Percentiles rank a stretch among this genome's conserved stretches.
phyloP scores from a whole-genome alignment of 2,888 invertebrate species.

The Cephus sareptanus region DNA sequence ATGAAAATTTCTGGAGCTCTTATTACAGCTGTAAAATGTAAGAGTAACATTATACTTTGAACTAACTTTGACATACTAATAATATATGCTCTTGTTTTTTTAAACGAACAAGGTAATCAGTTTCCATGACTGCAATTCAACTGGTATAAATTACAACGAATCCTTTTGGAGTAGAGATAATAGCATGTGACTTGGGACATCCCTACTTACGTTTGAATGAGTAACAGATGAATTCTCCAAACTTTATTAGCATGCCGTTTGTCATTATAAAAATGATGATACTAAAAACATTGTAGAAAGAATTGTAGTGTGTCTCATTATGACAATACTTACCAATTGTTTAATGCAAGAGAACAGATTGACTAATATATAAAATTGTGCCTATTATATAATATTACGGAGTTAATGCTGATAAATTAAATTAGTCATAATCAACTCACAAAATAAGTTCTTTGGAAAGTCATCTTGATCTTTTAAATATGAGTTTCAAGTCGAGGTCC shows the following conservation, averaged over 20 bases:
- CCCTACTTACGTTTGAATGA: not conserved
- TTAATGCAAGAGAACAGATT: not conserved
- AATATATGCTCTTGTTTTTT: not conserved
- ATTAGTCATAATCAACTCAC: not conserved
- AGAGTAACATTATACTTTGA: not conserved
- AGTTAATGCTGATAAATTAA: not conserved
- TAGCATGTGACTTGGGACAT: not conserved
- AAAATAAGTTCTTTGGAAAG: not conserved
- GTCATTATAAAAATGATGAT: not conserved
- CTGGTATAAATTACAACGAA: not conserved
- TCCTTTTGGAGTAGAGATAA: not conserved
- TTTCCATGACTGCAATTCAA: not conserved
- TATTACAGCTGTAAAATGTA: not conserved
- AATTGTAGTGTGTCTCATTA: not conserved
- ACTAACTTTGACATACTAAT: not conserved
- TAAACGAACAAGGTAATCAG: not conserved
- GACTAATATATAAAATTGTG: not conserved
- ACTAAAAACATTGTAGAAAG: not conserved
- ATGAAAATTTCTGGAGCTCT: not conserved
- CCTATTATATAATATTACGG: not conserved
- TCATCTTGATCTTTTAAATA: not conserved
- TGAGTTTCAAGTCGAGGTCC: not conserved
- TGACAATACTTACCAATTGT: not conserved
- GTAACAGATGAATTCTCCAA: not conserved
- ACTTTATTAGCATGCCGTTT: not conserved